A percentile compares a stretch with the other conserved stretches of the same genome.
Conservation (phyloP, 2,797 vertebrate genomes). For the Novumbra hubbsi region DNA sequence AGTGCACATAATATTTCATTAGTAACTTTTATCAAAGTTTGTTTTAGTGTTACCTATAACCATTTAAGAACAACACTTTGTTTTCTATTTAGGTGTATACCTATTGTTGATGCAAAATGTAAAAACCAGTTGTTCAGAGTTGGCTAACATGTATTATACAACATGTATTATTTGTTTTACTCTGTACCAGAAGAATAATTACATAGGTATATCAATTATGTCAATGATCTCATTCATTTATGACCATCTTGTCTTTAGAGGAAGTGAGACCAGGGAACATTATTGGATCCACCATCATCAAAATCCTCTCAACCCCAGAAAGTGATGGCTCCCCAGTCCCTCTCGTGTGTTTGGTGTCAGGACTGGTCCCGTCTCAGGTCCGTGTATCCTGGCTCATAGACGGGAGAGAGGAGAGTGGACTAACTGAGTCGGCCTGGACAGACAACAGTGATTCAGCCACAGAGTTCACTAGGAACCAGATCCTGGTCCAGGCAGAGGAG, state of each 20-base stretch:
- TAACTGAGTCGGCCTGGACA: constrained; percentile 6
- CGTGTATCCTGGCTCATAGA: constrained; percentile 27
- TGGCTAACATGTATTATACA: no score
- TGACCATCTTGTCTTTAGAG: constrained; percentile 16
- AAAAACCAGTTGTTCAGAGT: no score
- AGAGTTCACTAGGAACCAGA: constrained; percentile 22
- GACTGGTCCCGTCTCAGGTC: constrained; percentile 17
- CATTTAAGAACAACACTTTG: no score
- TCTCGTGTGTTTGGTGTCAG: constrained; percentile 28
- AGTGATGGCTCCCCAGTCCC: not conserved
- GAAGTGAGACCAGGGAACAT: not conserved
- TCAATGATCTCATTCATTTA: not conserved
- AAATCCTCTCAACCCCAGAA: not conserved
- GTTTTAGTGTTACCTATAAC: no score
- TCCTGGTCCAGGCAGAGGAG: constrained; percentile 24
- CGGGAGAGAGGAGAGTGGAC: constrained; percentile 1
- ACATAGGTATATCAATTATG: not conserved
- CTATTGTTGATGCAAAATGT: no score
- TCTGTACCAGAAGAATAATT: not conserved
- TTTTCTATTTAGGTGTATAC: no score
- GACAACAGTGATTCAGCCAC: not conserved
- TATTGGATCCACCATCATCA: constrained; percentile 7
- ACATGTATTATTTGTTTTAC: no score
- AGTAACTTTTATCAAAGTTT: no score
- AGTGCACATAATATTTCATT: no score